Evolutionary conservation across 2,797 vertebrate genomes (phyloP), one percentile per base, ranked within the genome.

Genomic region (Sebastes aleutianus): DNA sequence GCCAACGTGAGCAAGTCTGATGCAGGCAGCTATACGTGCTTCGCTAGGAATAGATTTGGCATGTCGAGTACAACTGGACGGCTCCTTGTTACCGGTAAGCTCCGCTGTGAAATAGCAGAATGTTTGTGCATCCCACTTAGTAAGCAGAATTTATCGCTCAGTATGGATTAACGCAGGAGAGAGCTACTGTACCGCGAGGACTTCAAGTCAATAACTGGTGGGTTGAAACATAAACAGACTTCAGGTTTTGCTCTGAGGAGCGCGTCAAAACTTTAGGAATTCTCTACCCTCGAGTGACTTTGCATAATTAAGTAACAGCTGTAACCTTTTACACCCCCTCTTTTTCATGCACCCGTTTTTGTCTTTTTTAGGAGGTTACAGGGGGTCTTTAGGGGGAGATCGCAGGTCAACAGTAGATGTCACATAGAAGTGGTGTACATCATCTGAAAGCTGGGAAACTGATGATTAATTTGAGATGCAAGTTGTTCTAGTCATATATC

Each of bases 41-140:
- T 97, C 74, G 98, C 98, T 26, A 94, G 96, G 91, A 99, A 99
- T 94, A 96, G 96, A 91, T 99, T 99, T 91, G 98, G 98, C 81
- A 93, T 95, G 90, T 97, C 97, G 31, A 98, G 92, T 83, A 97
- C 96, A 80, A 97, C 97, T 24, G 97, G 97, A 83, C 96, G 82
- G 84, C 90, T 99, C 82, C 87, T 97, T 7, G 97, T 99, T 72
- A 98, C 97, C 80, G 98, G 98, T 99, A 82, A 92, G 91, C 70
- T 68, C 59, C 12, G 20, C 77, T 71, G 74, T 77, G 79, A 76
- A 82, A 78, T 22, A 74, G 78, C 83, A 74, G 63, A 80, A 76
- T 82, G 81, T 74, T 84, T 76, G 47, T 56, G 67, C 16, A 3
- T 70, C 66, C 59, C 83, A 88, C 86, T 88, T 86, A 81, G 85